Evolutionary conservation across 1,140 invertebrate species (phyloP), one percentile per base, ranked within the genome.

Genomic region (Ctenoplectra terminalis): DNA sequence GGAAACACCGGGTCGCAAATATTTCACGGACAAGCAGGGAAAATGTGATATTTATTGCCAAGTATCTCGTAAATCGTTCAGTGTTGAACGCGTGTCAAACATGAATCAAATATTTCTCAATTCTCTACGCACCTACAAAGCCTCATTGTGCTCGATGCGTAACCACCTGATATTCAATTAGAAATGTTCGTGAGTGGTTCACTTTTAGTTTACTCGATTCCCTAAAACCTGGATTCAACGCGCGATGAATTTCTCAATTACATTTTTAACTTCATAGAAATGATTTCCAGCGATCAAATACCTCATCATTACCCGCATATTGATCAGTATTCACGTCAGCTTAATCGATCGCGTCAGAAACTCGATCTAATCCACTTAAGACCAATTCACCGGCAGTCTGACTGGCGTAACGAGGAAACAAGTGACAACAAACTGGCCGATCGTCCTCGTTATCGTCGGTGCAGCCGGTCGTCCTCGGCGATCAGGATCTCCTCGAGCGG

Each of bases 361-460:
- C 43, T 52, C 56, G 52, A 69, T 58, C 66, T 76, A 78, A 78
- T 78, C 75, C 64, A 78, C 75, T 78, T 78, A 78, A 67, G 43
- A 56, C 56, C 67, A 72, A 79, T 79, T 73, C 71, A 56, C 48
- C 40, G 78, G 61, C 78, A 31, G 75, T 64, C 61, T 37, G 26
- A 15, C 8, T 8, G 40, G 13, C 61, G 71, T 75, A 75, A 52
- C 48, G 71, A 75, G 46, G 61, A 52, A 71, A 66, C 69, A 48
- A 79, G 69, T 48, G 76, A 43, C 54, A 46, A 54, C 52, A 43
- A 46, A 37, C 20, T 37, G 17, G 23, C 43, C 75, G 64, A 48
- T 80, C 69, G 69, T 80, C 77, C 69, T 73, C 77, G 69, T 80
- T 80, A 80, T 80, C 77, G 34, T 52, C 58, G 26, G 31, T 54